Evolutionary conservation across 2,888 invertebrate genomes (phyloP).

Genomic region (Entomobrya multifasciata): DNA sequence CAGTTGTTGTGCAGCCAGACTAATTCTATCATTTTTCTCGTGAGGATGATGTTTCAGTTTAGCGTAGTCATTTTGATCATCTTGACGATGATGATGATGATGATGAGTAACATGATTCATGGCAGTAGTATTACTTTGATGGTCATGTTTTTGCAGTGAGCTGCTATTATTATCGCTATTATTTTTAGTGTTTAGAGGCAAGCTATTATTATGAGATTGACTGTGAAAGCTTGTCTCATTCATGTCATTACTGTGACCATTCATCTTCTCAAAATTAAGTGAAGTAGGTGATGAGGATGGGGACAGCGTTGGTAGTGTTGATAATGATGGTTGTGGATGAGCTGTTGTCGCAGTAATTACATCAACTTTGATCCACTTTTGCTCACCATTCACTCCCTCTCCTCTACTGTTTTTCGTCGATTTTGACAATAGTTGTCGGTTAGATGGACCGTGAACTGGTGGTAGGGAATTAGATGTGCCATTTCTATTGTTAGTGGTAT

Average conservation of each 20-base stretch:
- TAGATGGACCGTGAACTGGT: conserved; percentile 44
- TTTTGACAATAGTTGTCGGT: conserved; percentile 68
- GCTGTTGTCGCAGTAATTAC: conserved; percentile 76
- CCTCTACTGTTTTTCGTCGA: conserved; percentile 67
- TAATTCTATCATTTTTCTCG: conserved; percentile 14
- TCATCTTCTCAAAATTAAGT: conserved; percentile 55
- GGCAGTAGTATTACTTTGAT: conserved; percentile 31
- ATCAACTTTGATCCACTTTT: conserved; percentile 80
- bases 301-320: conserved; percentile 59
- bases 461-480: background rate
- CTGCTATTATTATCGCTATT: conserved; percentile 49
- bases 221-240: conserved; percentile 58
- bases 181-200: conserved; percentile 44
- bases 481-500: background rate
- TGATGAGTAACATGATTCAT: too few species aligned
- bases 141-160: conserved; percentile 56
- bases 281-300: conserved; percentile 75
- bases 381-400: conserved; percentile 55
- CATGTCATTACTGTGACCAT: conserved; percentile 40
- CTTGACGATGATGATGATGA: too few species aligned
- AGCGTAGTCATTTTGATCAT: conserved; percentile 3
- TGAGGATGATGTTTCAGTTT: conserved; percentile 30
- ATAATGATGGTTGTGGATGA: conserved; percentile 64
- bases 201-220: conserved; percentile 48
- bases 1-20: conserved; percentile 73